These are phyloP conservation scores for Dendrocincla tyrannina DNA, from an alignment of 2,797 vertebrate genomes.

Conservation along the genomic window DNA sequence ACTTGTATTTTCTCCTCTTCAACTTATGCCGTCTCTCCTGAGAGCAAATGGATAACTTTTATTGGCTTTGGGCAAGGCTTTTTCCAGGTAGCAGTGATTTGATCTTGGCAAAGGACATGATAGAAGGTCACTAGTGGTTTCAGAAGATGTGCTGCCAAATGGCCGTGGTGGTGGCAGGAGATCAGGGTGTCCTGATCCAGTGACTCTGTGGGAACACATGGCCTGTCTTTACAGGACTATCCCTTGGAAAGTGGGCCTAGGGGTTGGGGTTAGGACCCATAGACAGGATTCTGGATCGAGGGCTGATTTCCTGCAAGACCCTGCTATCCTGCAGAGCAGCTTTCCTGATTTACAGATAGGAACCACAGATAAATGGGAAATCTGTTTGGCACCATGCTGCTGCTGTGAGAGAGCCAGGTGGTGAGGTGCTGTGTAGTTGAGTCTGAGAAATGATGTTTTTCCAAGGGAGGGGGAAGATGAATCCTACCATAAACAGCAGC, in stretches of 20 bases:
- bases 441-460: neutral
- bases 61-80: neutral
- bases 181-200: accelerated
- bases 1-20: neutral
- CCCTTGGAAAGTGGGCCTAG: neutral
- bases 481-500: neutral
- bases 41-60: neutral
- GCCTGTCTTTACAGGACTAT: accelerated
- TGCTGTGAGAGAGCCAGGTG: neutral
- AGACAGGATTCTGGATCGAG: neutral
- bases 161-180: accelerated
- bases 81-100: neutral
- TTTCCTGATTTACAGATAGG: neutral
- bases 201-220: accelerated
- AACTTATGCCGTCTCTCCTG: neutral
- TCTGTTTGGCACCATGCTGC: neutral
- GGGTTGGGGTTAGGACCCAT: neutral
- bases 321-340: neutral
- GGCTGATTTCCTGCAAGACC: neutral
- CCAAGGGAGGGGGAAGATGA: neutral
- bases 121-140: neutral
- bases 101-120: neutral
- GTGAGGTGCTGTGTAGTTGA: neutral
- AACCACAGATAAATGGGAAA: neutral
- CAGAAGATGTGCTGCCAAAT: neutral